phyloP scores from a whole-genome alignment of 2,888 invertebrate genomes.

The Sussaba pulchella region DNA sequence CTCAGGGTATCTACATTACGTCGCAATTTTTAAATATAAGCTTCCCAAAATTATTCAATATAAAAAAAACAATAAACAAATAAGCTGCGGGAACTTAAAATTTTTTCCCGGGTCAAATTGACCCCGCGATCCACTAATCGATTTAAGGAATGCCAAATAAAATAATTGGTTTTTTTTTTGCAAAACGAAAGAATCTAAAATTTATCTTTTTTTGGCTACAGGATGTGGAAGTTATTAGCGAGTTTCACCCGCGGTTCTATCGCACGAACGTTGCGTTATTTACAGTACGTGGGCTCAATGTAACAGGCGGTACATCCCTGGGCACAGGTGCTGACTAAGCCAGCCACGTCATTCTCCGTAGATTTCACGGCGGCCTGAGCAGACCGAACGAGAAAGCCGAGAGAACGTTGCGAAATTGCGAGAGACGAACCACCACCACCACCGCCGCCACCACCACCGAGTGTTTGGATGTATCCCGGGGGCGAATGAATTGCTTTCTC shows the following conservation, averaged over 20 bases:
- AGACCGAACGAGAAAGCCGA: constrained; percentile 46
- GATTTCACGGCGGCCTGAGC: constrained; percentile 64
- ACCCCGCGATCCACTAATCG: too few relatives aligned
- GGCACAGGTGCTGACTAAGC: constrained; percentile 67
- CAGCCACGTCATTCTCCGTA: constrained; percentile 65
- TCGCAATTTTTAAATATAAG: too few relatives aligned
- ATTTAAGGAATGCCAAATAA: too few relatives aligned
- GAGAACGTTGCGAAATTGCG: constrained; percentile 63
- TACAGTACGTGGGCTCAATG: constrained; percentile 7
- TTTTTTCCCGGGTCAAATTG: too few relatives aligned
- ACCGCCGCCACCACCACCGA: too few relatives aligned
- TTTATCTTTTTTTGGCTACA: neutral
- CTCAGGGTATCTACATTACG: too few relatives aligned
- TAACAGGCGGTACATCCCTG: constrained; percentile 28
- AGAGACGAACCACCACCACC: constrained; percentile 19
- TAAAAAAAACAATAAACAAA: too few relatives aligned
- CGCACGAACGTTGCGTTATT: constrained; percentile 53
- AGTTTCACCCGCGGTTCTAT: constrained; percentile 43
- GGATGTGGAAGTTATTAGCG: constrained; percentile 48
- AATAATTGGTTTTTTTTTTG: too few relatives aligned
- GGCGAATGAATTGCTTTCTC: constrained; percentile 69
- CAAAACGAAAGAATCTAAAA: too few relatives aligned
- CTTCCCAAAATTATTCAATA: too few relatives aligned
- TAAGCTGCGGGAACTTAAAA: too few relatives aligned
- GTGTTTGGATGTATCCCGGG: constrained; percentile 82